phyloP scores from a whole-genome alignment of 64 coral and sea anemone species.

The Pachyseris speciosa region DNA sequence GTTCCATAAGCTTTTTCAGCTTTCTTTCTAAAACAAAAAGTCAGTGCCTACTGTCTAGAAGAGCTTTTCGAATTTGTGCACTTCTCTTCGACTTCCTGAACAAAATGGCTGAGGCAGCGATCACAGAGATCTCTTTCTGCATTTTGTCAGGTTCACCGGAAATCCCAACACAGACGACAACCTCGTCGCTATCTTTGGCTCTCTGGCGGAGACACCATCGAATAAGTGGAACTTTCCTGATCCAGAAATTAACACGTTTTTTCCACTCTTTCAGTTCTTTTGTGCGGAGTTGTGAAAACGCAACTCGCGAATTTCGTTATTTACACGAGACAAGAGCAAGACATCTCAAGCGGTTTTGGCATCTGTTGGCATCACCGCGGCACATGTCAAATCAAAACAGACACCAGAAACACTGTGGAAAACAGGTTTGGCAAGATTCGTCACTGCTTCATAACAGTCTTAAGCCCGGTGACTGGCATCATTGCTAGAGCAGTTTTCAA shows the following conservation, averaged over 20 bases:
- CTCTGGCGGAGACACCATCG: neutral
- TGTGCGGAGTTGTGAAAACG: neutral
- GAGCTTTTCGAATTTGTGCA: conserved; percentile 24
- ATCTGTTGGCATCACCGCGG: neutral
- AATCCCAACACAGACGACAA: conserved; percentile 48
- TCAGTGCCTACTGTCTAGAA: too few relatives aligned
- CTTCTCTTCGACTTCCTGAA: conserved; percentile 39
- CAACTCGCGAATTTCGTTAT: neutral
- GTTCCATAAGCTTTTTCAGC: too few relatives aligned
- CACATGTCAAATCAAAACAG: neutral
- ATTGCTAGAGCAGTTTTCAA: too few relatives aligned
- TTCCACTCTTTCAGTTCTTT: neutral
- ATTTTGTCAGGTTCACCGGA: neutral
- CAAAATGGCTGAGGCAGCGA: conserved; percentile 10
- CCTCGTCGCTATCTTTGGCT: conserved; percentile 19
- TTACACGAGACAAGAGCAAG: neutral
- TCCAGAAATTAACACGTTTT: conserved; percentile 30
- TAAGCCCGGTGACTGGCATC: too few relatives aligned
- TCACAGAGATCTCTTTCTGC: too few relatives aligned
- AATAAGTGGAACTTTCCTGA: conserved; percentile 47
- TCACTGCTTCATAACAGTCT: too few relatives aligned
- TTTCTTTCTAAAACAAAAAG: too few relatives aligned
- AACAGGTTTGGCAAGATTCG: too few relatives aligned
- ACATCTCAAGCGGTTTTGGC: neutral
- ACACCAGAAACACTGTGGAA: too few relatives aligned